A percentile compares a stretch with the other conserved stretches of the same genome.
Evolutionary conservation across 1,140 invertebrate genomes (phyloP).

Genomic region (Trinorchestia longiramus): DNA sequence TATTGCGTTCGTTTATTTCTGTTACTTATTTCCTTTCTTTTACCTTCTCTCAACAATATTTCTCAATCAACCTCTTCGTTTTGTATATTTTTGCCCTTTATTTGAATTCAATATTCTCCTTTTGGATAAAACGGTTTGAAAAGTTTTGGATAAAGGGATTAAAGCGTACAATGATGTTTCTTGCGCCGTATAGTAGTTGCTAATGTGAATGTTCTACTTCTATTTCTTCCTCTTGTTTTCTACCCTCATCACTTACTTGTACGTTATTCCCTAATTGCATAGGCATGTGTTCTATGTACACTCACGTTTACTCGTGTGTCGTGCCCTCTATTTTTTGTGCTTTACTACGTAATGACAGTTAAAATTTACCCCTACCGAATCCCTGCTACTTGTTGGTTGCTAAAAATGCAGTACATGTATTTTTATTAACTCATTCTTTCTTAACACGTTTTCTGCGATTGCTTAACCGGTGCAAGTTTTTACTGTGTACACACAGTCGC

Average conservation of each 20-base stretch:
- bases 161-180: too few relatives aligned
- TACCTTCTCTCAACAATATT: too few relatives aligned
- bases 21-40: too few relatives aligned
- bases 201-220: background rate
- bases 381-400: background rate
- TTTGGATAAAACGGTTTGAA: background rate
- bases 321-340: background rate
- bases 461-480: too few relatives aligned
- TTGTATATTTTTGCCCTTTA: too few relatives aligned
- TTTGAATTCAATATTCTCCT: too few relatives aligned
- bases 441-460: too few relatives aligned
- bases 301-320: background rate
- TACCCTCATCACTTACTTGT: background rate
- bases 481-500: background rate
- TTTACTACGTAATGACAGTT: background rate
- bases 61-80: too few relatives aligned
- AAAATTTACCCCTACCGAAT: background rate
- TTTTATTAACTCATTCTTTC: too few relatives aligned
- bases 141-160: background rate
- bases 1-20: too few relatives aligned
- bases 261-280: background rate
- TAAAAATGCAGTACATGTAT: background rate
- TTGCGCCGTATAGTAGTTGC: background rate
- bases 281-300: background rate
- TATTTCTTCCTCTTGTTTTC: background rate